Percentiles rank a stretch among this genome's conserved stretches.
These are phyloP conservation scores for Gallinago stenura DNA, from an alignment of 2,797 vertebrate species.

Conservation along the genomic window DNA sequence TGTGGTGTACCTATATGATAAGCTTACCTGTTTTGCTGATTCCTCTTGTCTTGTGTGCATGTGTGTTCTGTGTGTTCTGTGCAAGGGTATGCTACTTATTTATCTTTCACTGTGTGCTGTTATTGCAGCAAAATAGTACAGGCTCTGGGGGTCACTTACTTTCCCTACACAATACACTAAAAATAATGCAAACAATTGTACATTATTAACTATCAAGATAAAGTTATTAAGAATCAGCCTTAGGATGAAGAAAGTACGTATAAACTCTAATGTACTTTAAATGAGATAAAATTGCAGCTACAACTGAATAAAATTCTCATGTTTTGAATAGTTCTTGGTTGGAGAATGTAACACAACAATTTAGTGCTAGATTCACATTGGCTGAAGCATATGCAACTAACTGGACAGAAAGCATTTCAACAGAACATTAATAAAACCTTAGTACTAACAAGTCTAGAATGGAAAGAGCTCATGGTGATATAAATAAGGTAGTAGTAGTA, in stretches of 20 bases:
- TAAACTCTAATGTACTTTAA: slow-evolving; percentile 10
- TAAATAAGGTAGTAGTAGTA: neutral
- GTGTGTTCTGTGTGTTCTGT: neutral
- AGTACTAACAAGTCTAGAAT: neutral
- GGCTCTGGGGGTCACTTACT: neutral
- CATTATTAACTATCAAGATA: neutral
- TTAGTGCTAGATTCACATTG: neutral
- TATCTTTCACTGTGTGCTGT: neutral
- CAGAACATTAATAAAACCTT: neutral
- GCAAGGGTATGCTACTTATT: neutral
- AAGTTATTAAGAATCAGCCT: slow-evolving; percentile 23
- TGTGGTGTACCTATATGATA: neutral
- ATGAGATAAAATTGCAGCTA: slow-evolving; percentile 7
- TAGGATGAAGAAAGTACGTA: slow-evolving; percentile 21
- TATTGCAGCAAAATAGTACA: neutral
- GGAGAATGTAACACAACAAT: neutral
- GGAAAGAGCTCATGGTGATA: neutral
- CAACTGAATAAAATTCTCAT: slow-evolving; percentile 13
- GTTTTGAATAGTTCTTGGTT: slow-evolving; percentile 27
- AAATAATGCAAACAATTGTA: neutral
- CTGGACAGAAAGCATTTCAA: neutral
- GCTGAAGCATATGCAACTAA: neutral
- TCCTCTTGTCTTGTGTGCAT: neutral
- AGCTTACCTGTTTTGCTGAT: fast-evolving
- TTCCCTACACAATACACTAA: neutral